Conservation (phyloP, 1,140 invertebrate species). For the Brachionus koreanus region DNA sequence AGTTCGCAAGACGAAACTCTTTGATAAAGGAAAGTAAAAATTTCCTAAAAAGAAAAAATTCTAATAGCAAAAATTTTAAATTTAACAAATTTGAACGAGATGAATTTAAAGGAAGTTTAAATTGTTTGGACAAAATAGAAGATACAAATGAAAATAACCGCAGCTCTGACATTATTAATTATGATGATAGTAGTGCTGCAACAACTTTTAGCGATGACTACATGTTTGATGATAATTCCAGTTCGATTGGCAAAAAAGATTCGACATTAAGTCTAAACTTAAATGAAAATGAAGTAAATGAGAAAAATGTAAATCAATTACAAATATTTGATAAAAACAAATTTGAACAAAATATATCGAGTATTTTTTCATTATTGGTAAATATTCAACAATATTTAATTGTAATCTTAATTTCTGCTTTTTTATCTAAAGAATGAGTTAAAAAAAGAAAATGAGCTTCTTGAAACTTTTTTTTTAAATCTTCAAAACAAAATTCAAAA, state of each 20-base stretch:
- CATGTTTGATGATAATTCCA: not conserved
- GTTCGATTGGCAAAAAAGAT: not conserved
- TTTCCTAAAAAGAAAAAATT: slow-evolving; percentile 7
- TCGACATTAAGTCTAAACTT: not conserved
- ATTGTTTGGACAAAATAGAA: slow-evolving; percentile 26
- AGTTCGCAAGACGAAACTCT: slow-evolving; percentile 15
- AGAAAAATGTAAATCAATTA: not conserved
- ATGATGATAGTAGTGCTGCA: not conserved
- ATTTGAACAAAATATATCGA: not conserved
- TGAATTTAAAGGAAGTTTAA: slow-evolving; percentile 27
- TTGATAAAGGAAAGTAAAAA: not conserved
- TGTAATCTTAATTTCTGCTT: too few species aligned
- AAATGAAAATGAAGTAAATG: not conserved
- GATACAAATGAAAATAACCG: not conserved
- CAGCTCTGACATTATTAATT: not conserved
- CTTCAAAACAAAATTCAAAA: not conserved
- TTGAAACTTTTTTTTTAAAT: not conserved
- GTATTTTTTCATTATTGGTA: not conserved
- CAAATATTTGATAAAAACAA: not conserved
- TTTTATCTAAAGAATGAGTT: not conserved
- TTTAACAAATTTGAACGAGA: not conserved
- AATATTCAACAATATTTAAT: not conserved
- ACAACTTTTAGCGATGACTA: not conserved
- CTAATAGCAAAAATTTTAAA: not conserved
- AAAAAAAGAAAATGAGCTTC: not conserved